Evolutionary conservation across 2,888 invertebrate genomes (phyloP).

Genomic region (Himalopsyche japonica): DNA sequence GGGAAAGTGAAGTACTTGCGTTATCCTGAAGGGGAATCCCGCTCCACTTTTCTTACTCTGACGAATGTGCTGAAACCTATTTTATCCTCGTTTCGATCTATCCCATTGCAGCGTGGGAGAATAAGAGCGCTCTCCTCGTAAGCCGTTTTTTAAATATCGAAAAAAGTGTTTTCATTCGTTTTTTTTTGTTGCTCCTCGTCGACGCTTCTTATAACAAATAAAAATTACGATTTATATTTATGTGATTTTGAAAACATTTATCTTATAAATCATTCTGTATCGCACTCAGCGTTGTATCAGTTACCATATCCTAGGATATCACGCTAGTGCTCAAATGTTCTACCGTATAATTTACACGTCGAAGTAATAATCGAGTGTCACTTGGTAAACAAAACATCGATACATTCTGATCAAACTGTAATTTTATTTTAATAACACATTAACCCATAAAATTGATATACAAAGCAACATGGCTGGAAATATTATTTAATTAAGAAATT

Average conservation of each 20-base stretch:
- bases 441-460: too few species aligned
- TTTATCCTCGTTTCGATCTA: neutral
- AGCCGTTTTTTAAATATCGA: neutral
- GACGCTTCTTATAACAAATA: neutral
- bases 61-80: neutral
- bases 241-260: too few species aligned
- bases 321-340: neutral
- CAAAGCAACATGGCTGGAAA: too few species aligned
- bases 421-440: too few species aligned
- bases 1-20: conserved; percentile 2
- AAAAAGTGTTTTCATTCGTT: neutral
- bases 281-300: too few species aligned
- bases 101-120: neutral
- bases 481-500: too few species aligned
- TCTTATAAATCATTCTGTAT: too few species aligned
- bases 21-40: neutral
- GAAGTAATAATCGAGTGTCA: too few species aligned
- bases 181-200: neutral
- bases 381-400: neutral
- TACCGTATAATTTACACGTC: too few species aligned
- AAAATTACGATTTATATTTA: neutral
- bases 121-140: neutral
- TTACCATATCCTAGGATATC: too few species aligned
- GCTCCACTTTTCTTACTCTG: neutral
- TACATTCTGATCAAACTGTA: too few species aligned